Base-by-base conservation (phyloP, 2,113 vertebrate genomes). In the Triplophysa dalaica region DNA sequence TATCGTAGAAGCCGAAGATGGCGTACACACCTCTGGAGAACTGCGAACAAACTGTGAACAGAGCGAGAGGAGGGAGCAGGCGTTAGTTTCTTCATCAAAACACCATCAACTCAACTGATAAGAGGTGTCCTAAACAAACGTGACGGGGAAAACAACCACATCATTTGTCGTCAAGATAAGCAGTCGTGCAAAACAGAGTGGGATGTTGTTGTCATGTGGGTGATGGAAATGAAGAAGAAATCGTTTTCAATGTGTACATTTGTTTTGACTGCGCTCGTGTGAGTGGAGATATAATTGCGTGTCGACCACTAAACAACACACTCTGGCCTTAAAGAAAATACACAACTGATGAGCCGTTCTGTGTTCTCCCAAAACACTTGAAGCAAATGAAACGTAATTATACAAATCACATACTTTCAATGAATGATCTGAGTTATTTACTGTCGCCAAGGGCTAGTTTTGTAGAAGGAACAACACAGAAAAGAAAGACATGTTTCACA, bases 1-100 rank as follows among this genome's bases (percentile, higher is more conserved):
- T 97, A 90, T 99, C 98, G 70, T 99, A 99, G 93, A 99, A 99
- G 91, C 98, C 98, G 90, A 99, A 99, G 93, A 99, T 99, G 90
- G 98, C 98, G 81, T 99, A 99, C 78, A 99, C 98, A 66, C 98
- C 98, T 86, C 97, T 93, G 83, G 98, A 98, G 91, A 99, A 99
- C 95, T 99, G 98, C 79, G 98, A 99, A 92, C 97, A 99, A 89
- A 99, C 97, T 99, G 91, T 45, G 91, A 92, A 41, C 86, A 85
- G 90, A 89, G 84, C 85, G 70, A 88, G 63, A 82, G 50, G 14
- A 70, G 79, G 73, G 73, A 84, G 26, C 81, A 6, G 17, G 7
- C 4, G 0, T 56, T 56, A 56, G 5, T 56, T 56, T 8, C 4
- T 58, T 21, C 8, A 21, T 58, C 7, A 21, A 58, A 58, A 21